Evolutionary conservation across 2,888 invertebrate genomes (phyloP), one percentile per base, ranked within the genome.

Genomic region (Ischnura elegans): DNA sequence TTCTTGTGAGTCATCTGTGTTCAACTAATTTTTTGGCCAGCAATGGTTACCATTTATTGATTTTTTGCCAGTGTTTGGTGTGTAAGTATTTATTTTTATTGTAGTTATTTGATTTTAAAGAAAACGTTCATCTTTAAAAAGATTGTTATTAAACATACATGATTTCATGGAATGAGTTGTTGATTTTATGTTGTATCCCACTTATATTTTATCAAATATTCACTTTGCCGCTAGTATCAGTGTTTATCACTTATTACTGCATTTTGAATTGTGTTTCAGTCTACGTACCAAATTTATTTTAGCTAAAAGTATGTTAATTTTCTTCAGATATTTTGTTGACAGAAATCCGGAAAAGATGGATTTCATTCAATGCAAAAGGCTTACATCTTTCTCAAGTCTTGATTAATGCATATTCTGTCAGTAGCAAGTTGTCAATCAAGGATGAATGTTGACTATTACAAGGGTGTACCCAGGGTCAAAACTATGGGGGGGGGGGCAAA

Each of bases 1-100:
- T 36, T 76, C 29, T 36, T 76, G 36, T 76, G 36, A 76, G 13
- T 76, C 29, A 76, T 36, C 36, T 76, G 76, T 76, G 76, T 76
- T 36, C 36, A 36, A 76, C 36, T 76, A 36, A 76, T 36, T 76
- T n/a, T 29, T 76, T 76, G 76, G 76, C 76, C 36, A 2, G 76
- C 25, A 13, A 36, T 76, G 29, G 29, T 76, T 76, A 76, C 76
- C 76, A 76, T 76, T 36, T 76, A 76, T 36, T 76, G 36, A 76
- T 76, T 76, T 76, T 76, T 76, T 36, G 76, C 76, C 76, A 76
- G 36, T 76, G 36, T 76, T 76, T 76, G 29, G 36, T 76, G 36
- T 76, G 76, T 36, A n/a, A 36, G 36, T 76, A 76, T 76, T 76
- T 76, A 76, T 76, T 76, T 76, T 76, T 2, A 76, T 76, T 76